Evolutionary conservation across 2,797 vertebrate species (phyloP).

Genomic region (Melanogrammus aeglefinus): DNA sequence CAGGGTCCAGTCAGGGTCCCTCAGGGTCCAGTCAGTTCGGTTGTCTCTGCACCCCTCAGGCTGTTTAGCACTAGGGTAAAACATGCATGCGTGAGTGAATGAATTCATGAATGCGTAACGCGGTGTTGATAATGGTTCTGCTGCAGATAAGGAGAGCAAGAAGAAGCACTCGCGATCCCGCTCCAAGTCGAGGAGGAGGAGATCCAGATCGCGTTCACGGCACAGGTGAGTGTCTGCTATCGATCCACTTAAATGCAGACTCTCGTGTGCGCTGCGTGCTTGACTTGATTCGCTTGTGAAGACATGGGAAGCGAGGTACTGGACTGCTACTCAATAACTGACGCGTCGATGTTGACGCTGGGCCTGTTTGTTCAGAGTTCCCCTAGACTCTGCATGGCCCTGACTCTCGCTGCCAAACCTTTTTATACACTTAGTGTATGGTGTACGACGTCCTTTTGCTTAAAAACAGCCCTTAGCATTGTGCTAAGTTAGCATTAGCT

Average conservation of each 20-base stretch:
- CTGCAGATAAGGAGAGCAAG: conserved; percentile 87
- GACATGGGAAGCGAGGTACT: not conserved
- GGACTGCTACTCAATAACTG: not conserved
- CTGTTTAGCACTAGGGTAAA: not conserved
- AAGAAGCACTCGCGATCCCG: conserved; percentile 85
- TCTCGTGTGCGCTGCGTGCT: not conserved
- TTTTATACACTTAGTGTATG: no score
- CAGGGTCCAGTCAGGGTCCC: no score
- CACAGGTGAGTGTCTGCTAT: conserved; percentile 74
- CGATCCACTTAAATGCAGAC: not conserved
- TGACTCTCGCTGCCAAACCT: no score
- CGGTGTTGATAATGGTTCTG: not conserved
- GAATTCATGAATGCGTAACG: not conserved
- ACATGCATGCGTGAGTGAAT: not conserved
- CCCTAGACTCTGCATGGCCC: no score
- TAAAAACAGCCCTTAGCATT: no score
- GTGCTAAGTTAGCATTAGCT: no score
- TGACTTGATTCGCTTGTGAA: not conserved
- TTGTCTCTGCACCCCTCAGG: not conserved
- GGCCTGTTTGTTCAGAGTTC: not conserved
- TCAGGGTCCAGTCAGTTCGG: not conserved
- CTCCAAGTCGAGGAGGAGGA: conserved; percentile 85
- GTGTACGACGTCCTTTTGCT: no score
- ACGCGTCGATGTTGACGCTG: not conserved
- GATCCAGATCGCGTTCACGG: conserved; percentile 86